These are phyloP conservation scores for Meiosimyza decipiens DNA, from an alignment of 2,888 invertebrate genomes.

Conservation along the genomic window DNA sequence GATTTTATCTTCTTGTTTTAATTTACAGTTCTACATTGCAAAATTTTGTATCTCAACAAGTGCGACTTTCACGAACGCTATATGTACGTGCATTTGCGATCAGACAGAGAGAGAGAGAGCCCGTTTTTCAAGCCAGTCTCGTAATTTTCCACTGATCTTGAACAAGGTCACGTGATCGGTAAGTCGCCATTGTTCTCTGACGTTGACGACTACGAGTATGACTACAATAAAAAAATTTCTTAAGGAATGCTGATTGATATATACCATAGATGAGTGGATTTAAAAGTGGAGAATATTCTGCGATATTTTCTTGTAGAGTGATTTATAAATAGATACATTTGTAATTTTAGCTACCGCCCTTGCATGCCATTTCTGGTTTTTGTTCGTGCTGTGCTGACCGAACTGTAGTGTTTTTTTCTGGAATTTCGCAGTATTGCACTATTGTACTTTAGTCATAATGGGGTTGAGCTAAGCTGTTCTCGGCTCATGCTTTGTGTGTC, in stretches of 20 bases:
- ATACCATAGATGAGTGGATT: constrained; percentile 15
- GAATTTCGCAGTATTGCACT: background rate
- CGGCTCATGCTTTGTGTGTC: background rate
- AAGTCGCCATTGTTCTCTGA: no score
- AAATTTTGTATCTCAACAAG: background rate
- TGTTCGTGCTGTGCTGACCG: constrained; percentile 1
- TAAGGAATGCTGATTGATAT: constrained; percentile 37
- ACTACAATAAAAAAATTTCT: background rate
- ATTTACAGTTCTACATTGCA: background rate
- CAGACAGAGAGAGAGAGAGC: no score
- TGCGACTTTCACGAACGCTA: background rate
- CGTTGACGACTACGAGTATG: no score
- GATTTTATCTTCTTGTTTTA: background rate
- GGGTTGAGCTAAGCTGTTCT: background rate
- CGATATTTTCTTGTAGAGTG: background rate
- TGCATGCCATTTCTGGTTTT: background rate
- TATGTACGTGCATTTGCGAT: background rate
- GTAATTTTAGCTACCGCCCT: no score
- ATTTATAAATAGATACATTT: background rate
- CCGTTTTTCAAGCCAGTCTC: no score
- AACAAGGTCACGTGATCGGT: no score
- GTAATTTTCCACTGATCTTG: no score
- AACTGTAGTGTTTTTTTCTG: background rate
- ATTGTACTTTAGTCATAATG: constrained; percentile 26
- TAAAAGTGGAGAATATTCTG: constrained; percentile 17